A percentile compares a stretch with the other conserved stretches of the same genome.
Evolutionary conservation across 2,888 invertebrate species (phyloP).

Genomic region (Euphydryas editha): DNA sequence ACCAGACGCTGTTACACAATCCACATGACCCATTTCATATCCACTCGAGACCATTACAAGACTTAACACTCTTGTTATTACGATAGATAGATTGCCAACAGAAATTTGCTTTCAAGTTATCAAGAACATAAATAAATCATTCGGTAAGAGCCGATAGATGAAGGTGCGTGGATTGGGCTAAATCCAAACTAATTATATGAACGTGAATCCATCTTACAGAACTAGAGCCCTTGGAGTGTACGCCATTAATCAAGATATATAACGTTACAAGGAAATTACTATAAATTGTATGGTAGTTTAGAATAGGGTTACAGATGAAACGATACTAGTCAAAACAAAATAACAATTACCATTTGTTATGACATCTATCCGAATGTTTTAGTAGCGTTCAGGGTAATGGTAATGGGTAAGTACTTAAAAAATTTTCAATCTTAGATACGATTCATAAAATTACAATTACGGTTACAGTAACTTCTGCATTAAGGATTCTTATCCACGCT

Average conservation of each 20-base stretch:
- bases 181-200: constrained; percentile 69
- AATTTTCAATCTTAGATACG: no score
- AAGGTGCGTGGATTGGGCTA: constrained; percentile 57
- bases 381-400: no score
- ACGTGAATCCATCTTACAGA: constrained; percentile 55
- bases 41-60: neutral
- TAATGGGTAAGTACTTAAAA: no score
- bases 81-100: constrained; percentile 8
- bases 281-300: constrained; percentile 33
- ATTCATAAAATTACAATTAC: no score
- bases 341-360: neutral
- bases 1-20: neutral
- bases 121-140: constrained; percentile 18
- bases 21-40: neutral
- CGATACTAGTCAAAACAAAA: no score
- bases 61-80: neutral
- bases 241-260: constrained; percentile 49
- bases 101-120: constrained; percentile 13
- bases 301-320: neutral
- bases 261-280: constrained; percentile 53
- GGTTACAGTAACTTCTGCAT: no score
- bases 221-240: constrained; percentile 51
- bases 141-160: constrained; percentile 29
- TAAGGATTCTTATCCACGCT: no score
- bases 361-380: neutral